These are phyloP conservation scores for Echeneis naucrates DNA, from an alignment of 2,797 vertebrate species.

Conservation along the genomic window DNA sequence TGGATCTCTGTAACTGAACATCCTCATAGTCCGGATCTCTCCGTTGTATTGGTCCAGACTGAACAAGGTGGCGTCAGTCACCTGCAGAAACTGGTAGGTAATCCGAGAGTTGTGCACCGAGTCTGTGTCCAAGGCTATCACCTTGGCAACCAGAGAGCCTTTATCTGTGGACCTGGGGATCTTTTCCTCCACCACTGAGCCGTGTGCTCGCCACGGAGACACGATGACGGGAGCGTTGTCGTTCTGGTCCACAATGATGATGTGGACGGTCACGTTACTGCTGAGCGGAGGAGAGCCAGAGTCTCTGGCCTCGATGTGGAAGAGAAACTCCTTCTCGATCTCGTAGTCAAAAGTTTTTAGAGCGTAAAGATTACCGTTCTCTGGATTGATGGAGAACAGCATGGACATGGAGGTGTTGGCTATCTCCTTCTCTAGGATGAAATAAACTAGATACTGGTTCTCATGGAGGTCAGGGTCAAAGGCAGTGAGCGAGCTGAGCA, in stretches of 20 bases:
- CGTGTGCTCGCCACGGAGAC: constrained; percentile 74
- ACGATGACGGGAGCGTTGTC: constrained; percentile 77
- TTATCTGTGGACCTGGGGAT: constrained; percentile 72
- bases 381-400: constrained; percentile 78
- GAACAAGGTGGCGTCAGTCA: constrained; percentile 78
- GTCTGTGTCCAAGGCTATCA: constrained; percentile 76
- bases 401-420: constrained; percentile 77
- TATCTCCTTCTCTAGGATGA: constrained; percentile 76
- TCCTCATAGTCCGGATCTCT: constrained; percentile 80
- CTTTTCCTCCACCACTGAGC: constrained; percentile 62
- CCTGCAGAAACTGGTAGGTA: constrained; percentile 77
- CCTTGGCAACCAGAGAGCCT: constrained; percentile 75
- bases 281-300: constrained; percentile 77
- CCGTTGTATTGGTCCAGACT: constrained; percentile 81
- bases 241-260: constrained; percentile 76
- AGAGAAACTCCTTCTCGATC: constrained; percentile 72
- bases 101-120: constrained; percentile 79
- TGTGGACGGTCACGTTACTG: constrained; percentile 74
- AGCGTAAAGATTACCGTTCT: constrained; percentile 75
- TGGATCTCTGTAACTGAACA: constrained; percentile 81
- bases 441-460: constrained; percentile 80
- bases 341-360: constrained; percentile 78
- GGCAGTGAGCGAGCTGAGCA: constrained; percentile 71
- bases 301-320: constrained; percentile 78
- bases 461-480: constrained; percentile 80